phyloP scores from a whole-genome alignment of 2,888 invertebrate genomes.

The Clitarchus hookeri region DNA sequence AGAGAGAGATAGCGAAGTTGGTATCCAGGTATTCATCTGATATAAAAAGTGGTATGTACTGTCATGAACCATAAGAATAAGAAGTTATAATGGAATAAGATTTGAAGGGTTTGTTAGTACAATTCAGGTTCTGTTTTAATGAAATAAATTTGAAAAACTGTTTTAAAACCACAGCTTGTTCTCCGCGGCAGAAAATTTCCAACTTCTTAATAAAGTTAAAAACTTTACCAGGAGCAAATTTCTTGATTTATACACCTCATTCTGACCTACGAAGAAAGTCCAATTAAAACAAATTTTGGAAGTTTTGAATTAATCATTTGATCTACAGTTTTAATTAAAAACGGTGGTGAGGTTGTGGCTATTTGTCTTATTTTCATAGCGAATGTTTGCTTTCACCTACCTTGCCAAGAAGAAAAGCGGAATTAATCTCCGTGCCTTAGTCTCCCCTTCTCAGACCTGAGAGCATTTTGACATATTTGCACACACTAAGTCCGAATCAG shows the following conservation, averaged over 20 bases:
- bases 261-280: not conserved
- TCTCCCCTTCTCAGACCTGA: too few species aligned
- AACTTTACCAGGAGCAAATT: not conserved
- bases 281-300: not conserved
- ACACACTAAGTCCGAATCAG: too few species aligned
- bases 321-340: constrained; percentile 7
- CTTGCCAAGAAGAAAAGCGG: too few species aligned
- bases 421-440: too few species aligned
- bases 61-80: too few species aligned
- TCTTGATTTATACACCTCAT: constrained; percentile 1
- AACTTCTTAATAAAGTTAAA: not conserved
- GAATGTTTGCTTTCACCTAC: not conserved
- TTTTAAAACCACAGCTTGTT: not conserved
- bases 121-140: not conserved
- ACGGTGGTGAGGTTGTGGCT: not conserved
- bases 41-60: too few species aligned
- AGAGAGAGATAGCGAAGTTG: too few species aligned
- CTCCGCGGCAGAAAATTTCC: not conserved
- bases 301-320: not conserved
- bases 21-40: too few species aligned
- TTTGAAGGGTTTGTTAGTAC: too few species aligned
- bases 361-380: not conserved
- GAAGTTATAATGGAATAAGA: too few species aligned
- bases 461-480: too few species aligned
- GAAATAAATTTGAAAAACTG: not conserved